Evolutionary conservation across 2,888 invertebrate species (phyloP), one percentile per base, ranked within the genome.

Genomic region (Patella pellucida): DNA sequence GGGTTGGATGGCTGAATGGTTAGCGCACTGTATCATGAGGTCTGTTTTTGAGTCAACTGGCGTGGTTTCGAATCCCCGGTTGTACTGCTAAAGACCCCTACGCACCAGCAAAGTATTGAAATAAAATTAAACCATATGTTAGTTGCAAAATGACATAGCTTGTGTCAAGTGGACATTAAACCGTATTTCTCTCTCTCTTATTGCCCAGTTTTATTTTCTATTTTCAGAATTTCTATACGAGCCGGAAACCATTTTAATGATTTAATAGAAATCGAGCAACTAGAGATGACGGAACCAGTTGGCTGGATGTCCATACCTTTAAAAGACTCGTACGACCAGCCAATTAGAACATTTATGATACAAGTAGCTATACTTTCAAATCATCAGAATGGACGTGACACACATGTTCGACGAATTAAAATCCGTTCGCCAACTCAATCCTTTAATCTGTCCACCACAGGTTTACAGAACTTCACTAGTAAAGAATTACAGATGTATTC

Each of bases 321-420:
- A 56, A 96, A 96, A 91, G 96, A 97, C 90, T 94, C 95, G 71
- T 86, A 85, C 68, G 88, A 96, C 62, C 94, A 95, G 83, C 96
- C 97, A 2, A 95, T 98, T 71, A 93, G 98, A 85, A 97, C 98
- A 19, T 99, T 97, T 89, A 97, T 91, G 89, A 87, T 91, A 54
- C 91, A 91, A 81, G 87, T 91, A 51, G 90, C 89, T 5, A 88
- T 91, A 1, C 94, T 98, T 69, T 97, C 97, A 84, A 99, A 99
- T 92, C 99, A 99, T 91, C 99, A 99, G 91, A 99, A 99, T 92
- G 99, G 99, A 4, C 92, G 99, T 79, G 99, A 99, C 89, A 99
- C 99, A 1, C 99, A 99, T 89, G 96, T 99, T 94, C 93, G 99
- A 74, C 97, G 97, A 91, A 97, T 99, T 78, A 96, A 97, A 92